Evolutionary conservation across 1,140 invertebrate genomes (phyloP), one percentile per base, ranked within the genome.

Genomic region (Leptinotarsa defecta): DNA sequence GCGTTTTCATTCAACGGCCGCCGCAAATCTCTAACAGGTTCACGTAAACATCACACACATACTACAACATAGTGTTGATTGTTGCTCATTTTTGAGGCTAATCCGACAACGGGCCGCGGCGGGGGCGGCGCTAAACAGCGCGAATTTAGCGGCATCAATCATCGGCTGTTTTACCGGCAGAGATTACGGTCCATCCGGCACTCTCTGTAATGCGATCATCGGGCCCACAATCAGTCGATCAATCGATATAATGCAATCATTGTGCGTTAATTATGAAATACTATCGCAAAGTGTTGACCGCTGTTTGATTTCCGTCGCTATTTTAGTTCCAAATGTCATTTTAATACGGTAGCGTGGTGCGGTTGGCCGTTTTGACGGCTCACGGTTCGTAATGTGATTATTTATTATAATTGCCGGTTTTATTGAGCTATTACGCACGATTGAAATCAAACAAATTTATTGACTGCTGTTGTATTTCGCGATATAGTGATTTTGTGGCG

Each of bases 221-320:
- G 68, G 76, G n/a, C 76, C 76, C 69, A 77, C 76, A 77, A 77
- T 77, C 76, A 70, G 68, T 75, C 74, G 76, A 77, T 79, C 77
- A 79, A 79, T 80, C 79, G 76, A 79, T 79, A 77, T 77, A 80
- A 78, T 75, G 75, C 78, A 81, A 81, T 81, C 77, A 81, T 77
- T 77, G 76, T 76, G 70, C 76, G 77, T 80, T 80, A 81, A 81
- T 81, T 81, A 81, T 81, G 79, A 80, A 80, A 80, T 81, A 81
- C 73, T 80, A 80, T 77, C 77, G 80, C 74, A 79, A 79, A 79
- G 78, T 81, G 79, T 81, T 79, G 79, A 81, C 80, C 80, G 78
- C 74, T 75, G 80, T 81, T 81, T 81, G 80, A 81, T 81, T 81
- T 81, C 78, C 80, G 78, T 68, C 80, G 75, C 77, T 76, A 76